phyloP scores from a whole-genome alignment of 2,888 invertebrate species.

The Ferdinandea cuprea region DNA sequence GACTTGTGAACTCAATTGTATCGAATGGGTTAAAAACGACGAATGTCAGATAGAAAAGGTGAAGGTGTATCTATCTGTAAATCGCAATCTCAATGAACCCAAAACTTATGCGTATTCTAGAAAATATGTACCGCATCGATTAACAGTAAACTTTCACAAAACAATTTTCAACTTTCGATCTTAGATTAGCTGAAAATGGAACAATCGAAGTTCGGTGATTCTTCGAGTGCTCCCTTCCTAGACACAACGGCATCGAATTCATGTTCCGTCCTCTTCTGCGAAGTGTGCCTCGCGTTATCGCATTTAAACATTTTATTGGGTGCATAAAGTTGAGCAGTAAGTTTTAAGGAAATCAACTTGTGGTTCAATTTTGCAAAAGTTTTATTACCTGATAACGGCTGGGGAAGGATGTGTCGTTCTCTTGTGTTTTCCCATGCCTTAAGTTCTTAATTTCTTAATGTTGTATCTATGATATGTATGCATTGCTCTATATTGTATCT shows the following conservation, averaged over 20 bases:
- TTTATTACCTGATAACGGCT: not conserved
- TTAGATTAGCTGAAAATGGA: slow-evolving; percentile 44
- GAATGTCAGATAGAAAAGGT: not conserved
- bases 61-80: not conserved
- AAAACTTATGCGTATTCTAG: not conserved
- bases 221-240: not conserved
- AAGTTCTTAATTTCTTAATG: too few species aligned
- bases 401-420: too few species aligned
- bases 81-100: not conserved
- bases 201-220: slow-evolving; percentile 37
- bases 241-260: not conserved
- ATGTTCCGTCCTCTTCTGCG: not conserved
- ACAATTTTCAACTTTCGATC: slow-evolving; percentile 57
- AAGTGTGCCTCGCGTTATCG: slow-evolving; percentile 44
- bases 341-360: slow-evolving; percentile 50
- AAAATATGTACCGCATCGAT: slow-evolving; percentile 29
- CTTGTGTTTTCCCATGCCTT: too few species aligned
- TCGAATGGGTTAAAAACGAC: too few species aligned
- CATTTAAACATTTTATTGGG: slow-evolving; percentile 39
- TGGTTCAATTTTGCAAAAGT: slow-evolving; percentile 13
- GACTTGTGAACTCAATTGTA: not conserved
- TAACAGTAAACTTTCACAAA: slow-evolving; percentile 43
- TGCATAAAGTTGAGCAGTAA: slow-evolving; percentile 50
- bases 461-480: too few species aligned
- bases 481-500: too few species aligned